Evolutionary conservation across 2,113 vertebrate genomes (phyloP), one percentile per base, ranked within the genome.

Genomic region (Rhinopomastus cyanomelas): DNA sequence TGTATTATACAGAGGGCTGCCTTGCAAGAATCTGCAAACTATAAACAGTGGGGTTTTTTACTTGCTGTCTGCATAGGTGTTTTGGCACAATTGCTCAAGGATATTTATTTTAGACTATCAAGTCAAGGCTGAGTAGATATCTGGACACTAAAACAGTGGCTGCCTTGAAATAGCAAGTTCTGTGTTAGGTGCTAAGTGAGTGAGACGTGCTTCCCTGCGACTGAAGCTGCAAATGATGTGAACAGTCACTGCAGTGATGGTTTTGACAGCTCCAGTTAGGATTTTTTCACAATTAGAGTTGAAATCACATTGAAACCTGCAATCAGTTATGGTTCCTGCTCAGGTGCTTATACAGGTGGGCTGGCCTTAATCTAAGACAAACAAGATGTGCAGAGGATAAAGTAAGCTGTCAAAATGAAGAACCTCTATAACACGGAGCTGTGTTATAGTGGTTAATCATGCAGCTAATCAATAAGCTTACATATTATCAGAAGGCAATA

Each of bases 61-160:
- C 57, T 88, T 89, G 39, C 65, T 74, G 1, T 2, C 66, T 88
- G 59, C 65, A 74, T 88, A 94, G 88, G 82, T 93, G 89, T 91
- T 93, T 95, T 91, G 68, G 32, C 91, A 49, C 53, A 64, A 34
- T 29, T 84, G 64, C 76, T 91, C 85, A 94, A 92, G 87, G 82
- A 75, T 94, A 83, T 94, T 95, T 95, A 94, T 90, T 92, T 92
- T 89, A 84, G 82, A 72, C 73, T 95, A 86, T 94, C 88, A 88
- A 81, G 91, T 72, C 80, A 95, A 93, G 93, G 94, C 61, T 89
- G 66, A 83, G 80, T 77, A 91, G 82, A 81, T 75, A 74, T 84
- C 93, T 89, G 82, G 62, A 64, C 65, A 42, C 88, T 91, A 67
- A 93, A 92, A 81, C 53, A 51, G 39, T 30, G 57, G 19, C 76